Conservation (phyloP, 2,888 invertebrate genomes). For the Dorcus parallelipipedus region DNA sequence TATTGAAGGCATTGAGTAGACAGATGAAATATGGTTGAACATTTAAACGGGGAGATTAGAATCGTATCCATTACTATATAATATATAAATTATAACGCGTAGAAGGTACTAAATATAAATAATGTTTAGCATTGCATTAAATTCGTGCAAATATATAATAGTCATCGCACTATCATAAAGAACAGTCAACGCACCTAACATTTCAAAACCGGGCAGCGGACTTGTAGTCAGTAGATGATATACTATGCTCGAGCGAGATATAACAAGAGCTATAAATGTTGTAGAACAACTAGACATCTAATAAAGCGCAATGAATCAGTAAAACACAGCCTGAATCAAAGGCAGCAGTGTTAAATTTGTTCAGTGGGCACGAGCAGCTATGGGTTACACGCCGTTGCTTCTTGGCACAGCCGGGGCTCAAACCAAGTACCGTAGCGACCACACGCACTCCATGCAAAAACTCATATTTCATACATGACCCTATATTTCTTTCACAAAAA, state of each 20-base stretch:
- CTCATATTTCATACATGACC: conserved; percentile 3
- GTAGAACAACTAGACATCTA: conserved; percentile 28
- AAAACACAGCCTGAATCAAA: conserved; percentile 39
- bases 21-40: no score
- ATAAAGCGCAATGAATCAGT: conserved; percentile 42
- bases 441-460: conserved; percentile 33
- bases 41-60: no score
- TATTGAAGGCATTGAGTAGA: no score
- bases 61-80: no score
- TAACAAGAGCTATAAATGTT: conserved; percentile 15
- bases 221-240: conserved; percentile 11
- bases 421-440: conserved; percentile 42
- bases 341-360: conserved; percentile 43
- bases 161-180: conserved; percentile 12
- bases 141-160: conserved; percentile 14
- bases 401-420: conserved; percentile 40
- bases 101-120: neutral
- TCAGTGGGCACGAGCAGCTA: conserved; percentile 41
- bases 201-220: conserved; percentile 15
- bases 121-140: conserved; percentile 14
- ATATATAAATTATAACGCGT: no score
- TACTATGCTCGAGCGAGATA: conserved; percentile 10
- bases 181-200: conserved; percentile 15
- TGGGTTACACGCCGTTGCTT: conserved; percentile 44
- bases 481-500: conserved; percentile 3